Percentiles rank a stretch among this genome's conserved stretches.
These are phyloP conservation scores for Nasonia longicornis DNA, from an alignment of 1,140 invertebrate genomes.

Conservation along the genomic window DNA sequence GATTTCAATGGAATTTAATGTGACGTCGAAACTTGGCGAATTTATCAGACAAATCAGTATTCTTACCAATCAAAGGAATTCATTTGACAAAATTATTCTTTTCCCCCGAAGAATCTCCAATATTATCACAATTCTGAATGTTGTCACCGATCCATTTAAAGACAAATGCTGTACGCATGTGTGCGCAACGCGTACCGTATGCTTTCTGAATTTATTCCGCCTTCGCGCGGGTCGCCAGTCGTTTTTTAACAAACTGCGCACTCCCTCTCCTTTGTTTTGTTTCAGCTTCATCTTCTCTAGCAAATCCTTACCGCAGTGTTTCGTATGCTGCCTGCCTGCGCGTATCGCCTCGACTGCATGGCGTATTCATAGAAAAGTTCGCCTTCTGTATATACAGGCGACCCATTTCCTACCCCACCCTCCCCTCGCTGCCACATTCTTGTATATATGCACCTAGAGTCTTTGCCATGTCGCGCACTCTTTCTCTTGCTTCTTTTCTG, in stretches of 20 bases:
- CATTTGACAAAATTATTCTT: too few species aligned
- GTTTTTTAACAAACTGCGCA: conserved; percentile 10
- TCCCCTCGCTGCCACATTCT: background rate
- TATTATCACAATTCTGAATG: too few species aligned
- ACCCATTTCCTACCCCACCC: conserved; percentile 48
- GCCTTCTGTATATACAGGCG: conserved; percentile 53
- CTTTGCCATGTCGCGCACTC: background rate
- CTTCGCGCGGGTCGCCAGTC: conserved; percentile 16
- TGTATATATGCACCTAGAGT: background rate
- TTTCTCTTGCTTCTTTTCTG: background rate
- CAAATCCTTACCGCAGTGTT: conserved; percentile 48
- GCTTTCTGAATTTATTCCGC: conserved; percentile 33
- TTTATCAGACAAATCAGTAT: too few species aligned
- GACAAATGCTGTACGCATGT: background rate
- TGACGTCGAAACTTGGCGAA: too few species aligned
- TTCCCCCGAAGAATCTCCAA: too few species aligned
- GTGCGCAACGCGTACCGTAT: background rate
- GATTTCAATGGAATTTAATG: too few species aligned
- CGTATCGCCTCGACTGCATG: conserved; percentile 42
- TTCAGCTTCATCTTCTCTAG: conserved; percentile 32
- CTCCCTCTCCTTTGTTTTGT: conserved; percentile 47
- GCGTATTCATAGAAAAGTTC: conserved; percentile 59
- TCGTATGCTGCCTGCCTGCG: conserved; percentile 45
- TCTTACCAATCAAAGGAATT: too few species aligned
- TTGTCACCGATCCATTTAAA: too few species aligned